Evolutionary conservation across 2,888 invertebrate genomes (phyloP).

Genomic region (Phortica okadai): DNA sequence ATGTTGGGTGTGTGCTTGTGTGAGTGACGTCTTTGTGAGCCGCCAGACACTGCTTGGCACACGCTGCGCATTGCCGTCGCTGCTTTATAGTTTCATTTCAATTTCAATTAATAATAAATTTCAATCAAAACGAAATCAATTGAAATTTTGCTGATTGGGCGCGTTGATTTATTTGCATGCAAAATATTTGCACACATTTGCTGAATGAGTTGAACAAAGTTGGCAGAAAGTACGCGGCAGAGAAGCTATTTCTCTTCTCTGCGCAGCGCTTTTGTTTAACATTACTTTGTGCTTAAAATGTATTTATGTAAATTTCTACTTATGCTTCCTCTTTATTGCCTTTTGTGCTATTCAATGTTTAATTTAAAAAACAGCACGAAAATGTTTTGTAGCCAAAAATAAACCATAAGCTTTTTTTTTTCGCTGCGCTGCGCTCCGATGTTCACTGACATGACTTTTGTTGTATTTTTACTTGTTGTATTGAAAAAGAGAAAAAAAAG

Average conservation of each 20-base stretch:
- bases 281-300: slow-evolving; percentile 1
- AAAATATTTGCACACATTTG: slow-evolving; percentile 18
- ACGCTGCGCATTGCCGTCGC: not conserved
- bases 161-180: slow-evolving; percentile 28
- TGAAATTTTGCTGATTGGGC: not conserved
- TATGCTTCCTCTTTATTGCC: not conserved
- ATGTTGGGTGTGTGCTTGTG: not conserved
- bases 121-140: slow-evolving; percentile 29
- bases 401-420: not conserved
- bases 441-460: not conserved
- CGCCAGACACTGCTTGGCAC: not conserved
- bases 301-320: slow-evolving; percentile 17
- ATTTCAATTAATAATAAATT: slow-evolving; percentile 30
- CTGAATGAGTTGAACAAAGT: not conserved
- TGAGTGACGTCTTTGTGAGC: not conserved
- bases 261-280: not conserved
- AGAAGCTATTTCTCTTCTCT: too few relatives aligned
- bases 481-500: not conserved
- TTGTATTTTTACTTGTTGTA: not conserved
- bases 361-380: slow-evolving; percentile 12
- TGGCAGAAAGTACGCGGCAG: too few relatives aligned
- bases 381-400: slow-evolving; percentile 15
- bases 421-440: not conserved
- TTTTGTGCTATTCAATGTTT: not conserved
- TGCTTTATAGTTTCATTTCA: not conserved